Evolutionary conservation across 2,797 vertebrate genomes (phyloP), one percentile per base, ranked within the genome.

Genomic region (Ctenochaetus hawaiiensis): DNA sequence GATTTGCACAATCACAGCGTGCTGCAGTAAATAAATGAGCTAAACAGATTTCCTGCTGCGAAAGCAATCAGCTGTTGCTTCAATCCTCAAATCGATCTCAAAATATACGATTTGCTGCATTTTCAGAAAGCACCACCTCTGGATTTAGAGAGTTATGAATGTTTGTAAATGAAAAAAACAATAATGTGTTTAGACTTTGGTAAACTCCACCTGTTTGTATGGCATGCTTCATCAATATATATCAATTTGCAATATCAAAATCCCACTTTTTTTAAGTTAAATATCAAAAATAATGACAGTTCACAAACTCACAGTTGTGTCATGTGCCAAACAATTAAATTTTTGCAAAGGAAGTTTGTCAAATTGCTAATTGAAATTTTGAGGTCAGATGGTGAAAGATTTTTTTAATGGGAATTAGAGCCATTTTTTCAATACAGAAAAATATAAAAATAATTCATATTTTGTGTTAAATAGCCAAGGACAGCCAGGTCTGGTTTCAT

Each of bases 101-200:
- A 77, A 77, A 78, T 53, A 68, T 43, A 26, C 26, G 52, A 82
- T 61, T 60, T 26, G 26, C 26, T 26, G 26, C 26, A 4, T 26
- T 26, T 26, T 26, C 26, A 26, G 26, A 26, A 26, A 23, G 44
- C 48, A 47, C 2, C 52, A 34, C 58, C 4, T 70, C 64, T 37
- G 59, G 72, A 52, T 68, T 58, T 18, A 43, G 72, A 84, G 83
- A 26, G 45, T 68, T 73, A n/a, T 14, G 37, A 67, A 54, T 77
- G 61, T 80, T 82, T 68, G 54, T 54, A 68, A 71, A 74, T 51
- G 66, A 43, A 81, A 18, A 14, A 76, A 14, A 20, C 41, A 65
- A 61, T 13, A 30, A 16, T 54, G 17, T 0, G 72, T 65, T 63
- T 54, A 62, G 60, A 39, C 11, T 49, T 3, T 7, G 41, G 22